Conservation (phyloP, 2,888 invertebrate genomes). For the Aphodius granarius region DNA sequence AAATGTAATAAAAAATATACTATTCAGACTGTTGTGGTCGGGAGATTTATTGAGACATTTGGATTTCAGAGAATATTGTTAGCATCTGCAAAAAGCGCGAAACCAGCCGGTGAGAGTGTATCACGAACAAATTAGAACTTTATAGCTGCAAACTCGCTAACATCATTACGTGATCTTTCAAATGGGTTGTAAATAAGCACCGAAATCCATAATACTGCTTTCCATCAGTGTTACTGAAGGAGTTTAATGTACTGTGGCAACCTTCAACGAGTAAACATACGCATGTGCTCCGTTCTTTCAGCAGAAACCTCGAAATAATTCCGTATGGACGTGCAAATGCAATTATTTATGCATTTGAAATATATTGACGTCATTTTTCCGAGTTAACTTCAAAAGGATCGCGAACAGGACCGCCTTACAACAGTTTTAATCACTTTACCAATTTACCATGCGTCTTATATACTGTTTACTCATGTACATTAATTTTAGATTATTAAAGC, state of each 20-base stretch:
- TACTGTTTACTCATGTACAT: conserved; percentile 5
- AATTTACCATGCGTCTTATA: neutral
- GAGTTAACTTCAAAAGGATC: neutral
- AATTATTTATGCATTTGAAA: conserved; percentile 10
- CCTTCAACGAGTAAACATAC: neutral
- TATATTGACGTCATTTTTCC: neutral
- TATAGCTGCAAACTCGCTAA: too few species aligned
- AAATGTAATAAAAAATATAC: too few species aligned
- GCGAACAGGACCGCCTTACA: neutral
- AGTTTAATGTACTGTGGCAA: neutral
- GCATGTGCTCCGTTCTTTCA: neutral
- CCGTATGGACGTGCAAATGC: conserved; percentile 2
- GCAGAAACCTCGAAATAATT: conserved; percentile 4
- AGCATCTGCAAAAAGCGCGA: too few species aligned
- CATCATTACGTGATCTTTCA: neutral
- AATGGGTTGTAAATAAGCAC: neutral
- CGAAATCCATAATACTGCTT: neutral
- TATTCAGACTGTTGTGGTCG: too few species aligned
- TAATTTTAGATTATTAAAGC: neutral
- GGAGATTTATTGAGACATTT: too few species aligned
- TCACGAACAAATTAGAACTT: too few species aligned
- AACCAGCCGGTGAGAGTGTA: too few species aligned
- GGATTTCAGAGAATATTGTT: too few species aligned
- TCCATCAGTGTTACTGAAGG: neutral
- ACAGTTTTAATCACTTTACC: conserved; percentile 6